These are phyloP conservation scores for Setipinna tenuifilis DNA, from an alignment of 2,797 vertebrate genomes.

Conservation along the genomic window DNA sequence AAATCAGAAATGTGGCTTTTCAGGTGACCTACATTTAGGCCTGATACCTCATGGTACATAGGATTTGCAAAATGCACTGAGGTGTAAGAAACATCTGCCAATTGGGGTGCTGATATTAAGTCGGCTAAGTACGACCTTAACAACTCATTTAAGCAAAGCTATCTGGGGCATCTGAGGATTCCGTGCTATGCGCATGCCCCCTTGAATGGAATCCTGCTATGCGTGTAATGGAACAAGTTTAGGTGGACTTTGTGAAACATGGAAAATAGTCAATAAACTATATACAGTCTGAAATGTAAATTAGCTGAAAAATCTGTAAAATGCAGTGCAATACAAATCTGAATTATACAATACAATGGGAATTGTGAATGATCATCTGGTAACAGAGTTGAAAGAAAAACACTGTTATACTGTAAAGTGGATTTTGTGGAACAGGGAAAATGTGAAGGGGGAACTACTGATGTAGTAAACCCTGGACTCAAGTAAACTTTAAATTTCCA, in stretches of 20 bases:
- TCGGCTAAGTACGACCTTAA: conserved; percentile 35
- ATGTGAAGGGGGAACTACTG: background rate
- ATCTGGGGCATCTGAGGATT: conserved; percentile 28
- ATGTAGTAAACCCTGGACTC: background rate
- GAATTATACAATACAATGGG: too few relatives aligned
- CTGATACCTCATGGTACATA: conserved; percentile 25
- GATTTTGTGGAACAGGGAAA: background rate
- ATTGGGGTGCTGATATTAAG: conserved; percentile 40
- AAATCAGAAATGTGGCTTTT: background rate
- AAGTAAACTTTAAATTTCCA: background rate
- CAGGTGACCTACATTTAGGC: background rate
- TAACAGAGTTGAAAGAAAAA: too few relatives aligned
- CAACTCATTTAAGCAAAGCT: conserved; percentile 21
- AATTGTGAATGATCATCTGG: too few relatives aligned
- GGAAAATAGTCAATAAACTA: background rate
- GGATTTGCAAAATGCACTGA: conserved; percentile 34
- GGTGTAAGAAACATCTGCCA: conserved; percentile 36
- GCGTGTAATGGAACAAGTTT: background rate
- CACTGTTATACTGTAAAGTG: background rate
- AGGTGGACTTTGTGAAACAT: background rate
- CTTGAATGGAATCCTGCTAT: background rate
- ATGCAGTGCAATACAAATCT: too few relatives aligned
- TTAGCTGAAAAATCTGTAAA: too few relatives aligned
- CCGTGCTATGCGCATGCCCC: background rate
- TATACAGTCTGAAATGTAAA: too few relatives aligned